Evolutionary conservation across 2,797 vertebrate genomes (phyloP).

Genomic region (Naso thynnoides): DNA sequence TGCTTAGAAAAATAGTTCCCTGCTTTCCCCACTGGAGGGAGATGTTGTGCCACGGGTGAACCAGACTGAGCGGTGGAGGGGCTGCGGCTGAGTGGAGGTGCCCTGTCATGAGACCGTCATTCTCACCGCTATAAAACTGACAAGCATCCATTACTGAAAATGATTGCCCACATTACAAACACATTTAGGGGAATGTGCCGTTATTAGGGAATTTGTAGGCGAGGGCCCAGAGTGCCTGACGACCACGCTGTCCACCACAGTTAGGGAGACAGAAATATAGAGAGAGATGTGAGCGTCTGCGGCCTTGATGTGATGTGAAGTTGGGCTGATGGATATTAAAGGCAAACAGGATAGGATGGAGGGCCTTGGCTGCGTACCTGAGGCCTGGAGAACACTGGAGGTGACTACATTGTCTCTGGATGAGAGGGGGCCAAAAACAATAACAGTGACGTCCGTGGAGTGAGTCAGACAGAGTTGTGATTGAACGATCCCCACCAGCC

Average conservation of each 20-base stretch:
- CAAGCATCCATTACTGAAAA: slow-evolving; percentile 91
- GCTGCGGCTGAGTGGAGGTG: slow-evolving; percentile 77
- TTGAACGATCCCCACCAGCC: slow-evolving; percentile 59
- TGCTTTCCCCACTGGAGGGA: slow-evolving; percentile 75
- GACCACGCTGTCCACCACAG: slow-evolving; percentile 81
- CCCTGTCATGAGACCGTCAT: slow-evolving; percentile 86
- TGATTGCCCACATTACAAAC: slow-evolving; percentile 91
- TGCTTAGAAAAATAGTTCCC: slow-evolving; percentile 3
- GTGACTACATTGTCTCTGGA: slow-evolving; percentile 64
- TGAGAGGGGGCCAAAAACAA: slow-evolving; percentile 65
- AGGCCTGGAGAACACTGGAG: slow-evolving; percentile 54
- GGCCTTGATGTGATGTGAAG: slow-evolving; percentile 76
- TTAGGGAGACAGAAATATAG: slow-evolving; percentile 78
- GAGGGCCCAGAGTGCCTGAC: slow-evolving; percentile 83
- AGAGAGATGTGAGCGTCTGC: slow-evolving; percentile 73
- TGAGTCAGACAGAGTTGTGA: slow-evolving; percentile 71
- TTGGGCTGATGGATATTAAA: slow-evolving; percentile 78
- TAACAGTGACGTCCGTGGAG: slow-evolving; percentile 59
- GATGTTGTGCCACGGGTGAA: slow-evolving; percentile 69
- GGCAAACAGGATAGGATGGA: slow-evolving; percentile 69
- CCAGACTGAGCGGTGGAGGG: slow-evolving; percentile 36
- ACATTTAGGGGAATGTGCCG: slow-evolving; percentile 89
- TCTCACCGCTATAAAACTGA: slow-evolving; percentile 88
- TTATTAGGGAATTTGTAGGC: slow-evolving; percentile 90
- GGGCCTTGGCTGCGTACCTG: slow-evolving; percentile 69